Percentiles rank a stretch among this genome's conserved stretches.
phyloP scores from a whole-genome alignment of 2,888 invertebrate genomes.

The Seira sanloemensis region DNA sequence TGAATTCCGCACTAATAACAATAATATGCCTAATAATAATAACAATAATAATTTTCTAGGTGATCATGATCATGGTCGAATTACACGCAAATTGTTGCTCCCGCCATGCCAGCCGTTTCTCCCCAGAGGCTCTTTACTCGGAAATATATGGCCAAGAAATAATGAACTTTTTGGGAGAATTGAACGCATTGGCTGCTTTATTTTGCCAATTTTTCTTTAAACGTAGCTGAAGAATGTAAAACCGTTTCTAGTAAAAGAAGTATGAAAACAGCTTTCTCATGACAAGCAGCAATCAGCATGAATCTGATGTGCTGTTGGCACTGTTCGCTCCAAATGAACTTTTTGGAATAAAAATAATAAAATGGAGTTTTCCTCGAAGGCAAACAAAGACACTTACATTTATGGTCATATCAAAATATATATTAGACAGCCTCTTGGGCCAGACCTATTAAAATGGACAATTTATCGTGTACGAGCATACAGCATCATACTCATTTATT shows the following conservation, averaged over 20 bases:
- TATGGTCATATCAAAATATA: conserved; percentile 36
- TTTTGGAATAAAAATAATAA: conserved; percentile 33
- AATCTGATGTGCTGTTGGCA: conserved; percentile 50
- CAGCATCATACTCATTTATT: no score
- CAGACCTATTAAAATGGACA: conserved; percentile 55
- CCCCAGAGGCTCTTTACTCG: conserved; percentile 40
- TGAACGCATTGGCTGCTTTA: conserved; percentile 17
- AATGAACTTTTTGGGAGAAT: conserved; percentile 20
- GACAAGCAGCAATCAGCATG: conserved; percentile 64
- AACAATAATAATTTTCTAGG: conserved; percentile 29
- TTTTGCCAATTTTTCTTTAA: conserved; percentile 25
- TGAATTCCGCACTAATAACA: conserved; percentile 54
- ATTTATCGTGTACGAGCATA: conserved; percentile 35
- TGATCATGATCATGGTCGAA: conserved; percentile 44
- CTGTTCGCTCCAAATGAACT: conserved; percentile 54
- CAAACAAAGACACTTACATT: conserved; percentile 51
- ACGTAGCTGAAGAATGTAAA: not conserved
- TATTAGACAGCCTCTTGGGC: conserved; percentile 51
- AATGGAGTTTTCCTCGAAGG: conserved; percentile 25
- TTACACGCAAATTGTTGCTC: conserved; percentile 63
- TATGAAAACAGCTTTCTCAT: conserved; percentile 42
- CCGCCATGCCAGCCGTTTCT: conserved; percentile 22
- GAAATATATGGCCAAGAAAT: conserved; percentile 42
- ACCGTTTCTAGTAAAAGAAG: not conserved
- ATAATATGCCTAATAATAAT: no score